Evolutionary conservation across 2,888 invertebrate species (phyloP), one percentile per base, ranked within the genome.

Genomic region (Stenodema calcarata): DNA sequence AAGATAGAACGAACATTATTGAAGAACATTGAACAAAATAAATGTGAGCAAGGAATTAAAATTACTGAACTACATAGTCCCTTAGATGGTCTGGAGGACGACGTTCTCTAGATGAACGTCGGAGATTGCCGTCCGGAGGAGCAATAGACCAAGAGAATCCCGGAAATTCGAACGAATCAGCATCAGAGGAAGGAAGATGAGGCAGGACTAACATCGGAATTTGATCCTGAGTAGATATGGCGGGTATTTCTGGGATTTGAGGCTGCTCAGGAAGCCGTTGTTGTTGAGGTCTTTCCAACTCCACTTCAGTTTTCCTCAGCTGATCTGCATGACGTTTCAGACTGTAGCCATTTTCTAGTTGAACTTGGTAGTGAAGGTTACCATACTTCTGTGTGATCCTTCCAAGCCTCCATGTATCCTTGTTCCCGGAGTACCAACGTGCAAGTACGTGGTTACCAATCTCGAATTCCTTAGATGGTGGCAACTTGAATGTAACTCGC

Each of bases 291-390:
- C 3, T 27, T 11, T 14, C n/a, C 6, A 41, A 30, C 16, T 27
- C 16, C 6, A 76, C 76, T n/a, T 30, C 30, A 6, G 76, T 76
- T 35, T 76, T 76, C 35, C 28, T 30, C 76, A 76, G 18, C 30
- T 76, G 76, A 76, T 76, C 42, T 9, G 76, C 76, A 41, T 76
- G 76, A 6, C 76, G 76, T 76, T 76, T 76, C 18, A 76, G 42
- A 16, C 35, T 28, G 76, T 76, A 87, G 28, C 87, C 85, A 78
- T 86, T 28, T n/a, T 87, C 80, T 2, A 87, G 78, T 62, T 12
- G 6, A 14, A 80, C 81, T 42, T 47, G 83, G 12, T 69, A 28
- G 69, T 69, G 69, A 11, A 69, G 69, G n/a, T 69, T 23, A 6
- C 69, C 69, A 12, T 6, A 69, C 18, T 69, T 69, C 28, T 69